Conservation (phyloP, 2,797 vertebrate species). For the Chaunax sp. region DNA sequence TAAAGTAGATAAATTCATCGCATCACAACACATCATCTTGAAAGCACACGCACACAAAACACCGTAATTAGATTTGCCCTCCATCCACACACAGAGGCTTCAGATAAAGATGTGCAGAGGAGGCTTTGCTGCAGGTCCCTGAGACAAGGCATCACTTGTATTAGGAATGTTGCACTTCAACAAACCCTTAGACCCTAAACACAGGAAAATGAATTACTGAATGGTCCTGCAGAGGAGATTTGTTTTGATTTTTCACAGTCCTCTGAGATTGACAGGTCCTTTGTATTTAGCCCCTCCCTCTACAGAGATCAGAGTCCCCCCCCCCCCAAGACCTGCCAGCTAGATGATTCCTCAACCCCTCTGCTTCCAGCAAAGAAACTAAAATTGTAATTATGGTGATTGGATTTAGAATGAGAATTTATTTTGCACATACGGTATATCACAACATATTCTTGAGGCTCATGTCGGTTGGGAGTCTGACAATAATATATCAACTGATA, state of each 20-base stretch:
- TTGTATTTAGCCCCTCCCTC: slow-evolving; percentile 54
- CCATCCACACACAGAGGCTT: neutral
- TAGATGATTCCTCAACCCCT: neutral
- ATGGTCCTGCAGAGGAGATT: slow-evolving; percentile 33
- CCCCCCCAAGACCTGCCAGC: slow-evolving; percentile 33
- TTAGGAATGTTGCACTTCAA: slow-evolving; percentile 36
- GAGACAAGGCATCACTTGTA: slow-evolving; percentile 10
- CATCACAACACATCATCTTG: neutral
- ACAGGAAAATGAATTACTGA: slow-evolving; percentile 9
- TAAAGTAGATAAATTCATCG: neutral
- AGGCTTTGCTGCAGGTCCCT: slow-evolving; percentile 5
- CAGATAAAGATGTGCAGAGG: slow-evolving; percentile 12
- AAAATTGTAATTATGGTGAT: slow-evolving; percentile 10
- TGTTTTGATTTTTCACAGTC: slow-evolving; percentile 44
- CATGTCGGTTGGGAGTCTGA: neutral
- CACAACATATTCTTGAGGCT: neutral
- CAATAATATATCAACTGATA: neutral
- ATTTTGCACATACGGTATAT: neutral
- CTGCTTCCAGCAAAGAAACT: slow-evolving; percentile 11
- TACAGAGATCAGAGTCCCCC: slow-evolving; percentile 46
- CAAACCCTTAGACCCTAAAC: neutral
- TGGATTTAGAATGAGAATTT: neutral
- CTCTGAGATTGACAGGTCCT: slow-evolving; percentile 49
- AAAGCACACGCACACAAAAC: neutral
- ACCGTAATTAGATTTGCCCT: neutral